phyloP scores from a whole-genome alignment of 2,113 vertebrate genomes.

The Hypanus sabinus region DNA sequence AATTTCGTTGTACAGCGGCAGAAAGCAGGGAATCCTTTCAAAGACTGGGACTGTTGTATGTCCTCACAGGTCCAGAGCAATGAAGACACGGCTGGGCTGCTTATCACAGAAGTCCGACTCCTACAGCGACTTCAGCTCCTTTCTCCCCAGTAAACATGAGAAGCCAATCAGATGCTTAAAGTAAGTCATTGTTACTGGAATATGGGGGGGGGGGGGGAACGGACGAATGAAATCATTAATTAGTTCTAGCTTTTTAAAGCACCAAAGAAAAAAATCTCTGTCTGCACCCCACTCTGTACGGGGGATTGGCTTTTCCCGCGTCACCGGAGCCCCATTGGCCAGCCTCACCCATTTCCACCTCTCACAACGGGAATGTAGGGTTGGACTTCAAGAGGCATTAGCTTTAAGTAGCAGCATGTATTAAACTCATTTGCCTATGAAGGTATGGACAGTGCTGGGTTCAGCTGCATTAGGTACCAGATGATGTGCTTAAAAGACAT shows the following conservation, averaged over 20 bases:
- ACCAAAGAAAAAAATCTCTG: background rate
- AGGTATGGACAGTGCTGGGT: background rate
- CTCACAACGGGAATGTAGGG: no score
- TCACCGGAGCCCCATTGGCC: no score
- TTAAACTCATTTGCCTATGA: no score
- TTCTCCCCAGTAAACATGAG: constrained; percentile 71
- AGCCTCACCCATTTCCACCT: no score
- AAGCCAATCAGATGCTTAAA: constrained; percentile 82
- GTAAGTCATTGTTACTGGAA: constrained; percentile 60
- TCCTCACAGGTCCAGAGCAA: constrained; percentile 69
- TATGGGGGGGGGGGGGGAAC: background rate
- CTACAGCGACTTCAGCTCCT: constrained; percentile 87
- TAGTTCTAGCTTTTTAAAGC: background rate
- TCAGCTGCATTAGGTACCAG: background rate
- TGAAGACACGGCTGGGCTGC: constrained; percentile 93
- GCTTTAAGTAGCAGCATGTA: background rate
- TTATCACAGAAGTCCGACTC: constrained; percentile 95
- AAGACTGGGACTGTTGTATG: constrained; percentile 28
- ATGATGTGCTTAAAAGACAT: no score
- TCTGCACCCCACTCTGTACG: no score
- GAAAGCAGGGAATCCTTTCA: background rate
- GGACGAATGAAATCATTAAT: background rate
- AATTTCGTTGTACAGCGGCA: background rate
- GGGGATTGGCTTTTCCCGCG: no score
- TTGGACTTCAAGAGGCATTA: background rate